Evolutionary conservation across 2,113 vertebrate genomes (phyloP).

Genomic region (Caretta caretta): DNA sequence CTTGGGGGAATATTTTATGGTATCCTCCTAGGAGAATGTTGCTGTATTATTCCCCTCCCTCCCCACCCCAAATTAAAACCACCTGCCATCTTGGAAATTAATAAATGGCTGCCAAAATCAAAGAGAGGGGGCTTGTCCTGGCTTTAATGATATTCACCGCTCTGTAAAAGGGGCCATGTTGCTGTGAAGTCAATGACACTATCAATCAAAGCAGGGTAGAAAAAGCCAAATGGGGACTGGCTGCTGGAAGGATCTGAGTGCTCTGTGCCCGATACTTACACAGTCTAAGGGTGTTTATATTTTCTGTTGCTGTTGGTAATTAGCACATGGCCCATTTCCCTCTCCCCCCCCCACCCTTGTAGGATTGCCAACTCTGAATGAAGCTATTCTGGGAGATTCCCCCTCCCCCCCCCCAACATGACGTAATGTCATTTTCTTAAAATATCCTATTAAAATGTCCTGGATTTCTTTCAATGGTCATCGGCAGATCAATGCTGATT

Average conservation of each 20-base stretch:
- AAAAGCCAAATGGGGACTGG: fast-evolving
- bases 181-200: fast-evolving
- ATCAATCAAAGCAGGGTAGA: fast-evolving
- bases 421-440: too few species aligned
- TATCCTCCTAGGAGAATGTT: conserved; percentile 40
- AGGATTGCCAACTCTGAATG: too few species aligned
- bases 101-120: conserved; percentile 9
- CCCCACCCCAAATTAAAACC: neutral
- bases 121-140: neutral
- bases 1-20: neutral
- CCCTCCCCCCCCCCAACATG: fast-evolving
- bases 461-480: too few species aligned
- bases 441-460: too few species aligned
- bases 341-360: neutral
- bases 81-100: neutral
- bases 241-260: fast-evolving
- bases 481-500: too few species aligned
- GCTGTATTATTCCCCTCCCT: conserved; percentile 14
- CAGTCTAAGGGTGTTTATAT: fast-evolving
- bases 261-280: neutral
- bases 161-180: fast-evolving
- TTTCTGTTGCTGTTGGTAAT: neutral
- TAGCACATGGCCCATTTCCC: neutral
- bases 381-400: too few species aligned
- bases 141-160: neutral